Evolutionary conservation across 2,113 vertebrate species (phyloP).

Genomic region (Ceyx melanurus): DNA sequence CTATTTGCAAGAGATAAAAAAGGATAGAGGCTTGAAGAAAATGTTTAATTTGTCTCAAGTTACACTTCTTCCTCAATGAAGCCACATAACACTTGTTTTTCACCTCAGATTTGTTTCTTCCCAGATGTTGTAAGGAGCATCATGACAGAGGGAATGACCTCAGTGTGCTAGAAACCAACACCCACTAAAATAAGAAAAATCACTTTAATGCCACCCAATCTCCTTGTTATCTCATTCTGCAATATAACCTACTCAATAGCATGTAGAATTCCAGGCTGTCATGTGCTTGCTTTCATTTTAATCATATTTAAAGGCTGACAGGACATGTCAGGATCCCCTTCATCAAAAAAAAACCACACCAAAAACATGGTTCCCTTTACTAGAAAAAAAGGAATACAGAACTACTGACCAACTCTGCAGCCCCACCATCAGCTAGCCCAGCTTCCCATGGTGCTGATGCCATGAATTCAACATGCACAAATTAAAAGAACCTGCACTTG

Average conservation of each 20-base stretch:
- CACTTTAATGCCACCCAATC: not conserved
- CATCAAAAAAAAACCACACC: not conserved
- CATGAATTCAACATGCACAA: conserved; percentile 4
- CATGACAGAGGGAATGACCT: not conserved
- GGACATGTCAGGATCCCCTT: not conserved
- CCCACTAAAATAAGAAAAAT: not conserved
- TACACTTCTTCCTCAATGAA: not conserved
- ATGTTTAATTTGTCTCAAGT: not conserved
- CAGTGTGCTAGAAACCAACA: not conserved
- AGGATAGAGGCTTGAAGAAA: not conserved
- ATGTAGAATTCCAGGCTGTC: not conserved
- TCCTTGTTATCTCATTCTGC: not conserved
- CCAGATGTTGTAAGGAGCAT: not conserved
- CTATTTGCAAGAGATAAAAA: not conserved
- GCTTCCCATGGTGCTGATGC: not conserved
- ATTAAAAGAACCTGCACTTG: not conserved
- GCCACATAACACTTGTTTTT: not conserved
- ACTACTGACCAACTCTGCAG: not conserved
- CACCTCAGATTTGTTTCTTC: not conserved
- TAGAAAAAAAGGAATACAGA: not conserved
- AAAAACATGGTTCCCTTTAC: not conserved
- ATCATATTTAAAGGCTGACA: not conserved
- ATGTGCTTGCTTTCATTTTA: not conserved
- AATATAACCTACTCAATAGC: not conserved
- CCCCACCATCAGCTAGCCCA: not conserved